Evolutionary conservation across 1,140 invertebrate species (phyloP).

Genomic region (Philaenus spumarius): DNA sequence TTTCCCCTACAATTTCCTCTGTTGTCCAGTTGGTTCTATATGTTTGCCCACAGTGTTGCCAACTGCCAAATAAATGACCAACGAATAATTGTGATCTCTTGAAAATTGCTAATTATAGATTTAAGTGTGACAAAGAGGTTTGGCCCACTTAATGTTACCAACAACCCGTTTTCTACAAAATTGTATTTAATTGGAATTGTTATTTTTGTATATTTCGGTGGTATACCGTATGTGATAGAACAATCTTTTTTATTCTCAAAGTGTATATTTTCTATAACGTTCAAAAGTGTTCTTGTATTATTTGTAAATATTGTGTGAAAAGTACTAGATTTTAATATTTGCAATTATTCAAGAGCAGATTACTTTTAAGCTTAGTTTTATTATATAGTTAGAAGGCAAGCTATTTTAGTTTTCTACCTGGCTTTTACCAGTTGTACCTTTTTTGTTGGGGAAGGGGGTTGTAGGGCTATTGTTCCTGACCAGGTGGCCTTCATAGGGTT

Average conservation of each 20-base stretch:
- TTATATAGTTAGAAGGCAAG: no score
- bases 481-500: background rate
- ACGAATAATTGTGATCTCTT: constrained; percentile 11
- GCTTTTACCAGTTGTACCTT: background rate
- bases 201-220: constrained; percentile 16
- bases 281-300: background rate
- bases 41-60: no score
- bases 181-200: background rate
- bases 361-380: background rate
- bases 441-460: background rate
- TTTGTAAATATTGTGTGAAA: constrained; percentile 1
- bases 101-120: constrained; percentile 3
- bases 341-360: background rate
- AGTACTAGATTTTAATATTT: background rate
- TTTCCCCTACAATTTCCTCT: background rate
- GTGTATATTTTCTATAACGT: constrained; percentile 10
- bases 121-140: no score
- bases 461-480: no score
- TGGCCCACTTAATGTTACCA: constrained; percentile 8
- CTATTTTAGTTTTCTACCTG: background rate
- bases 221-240: background rate
- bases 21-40: background rate
- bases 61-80: background rate
- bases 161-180: constrained; percentile 6
- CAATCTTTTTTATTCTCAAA: background rate